These are phyloP conservation scores for Ernsta delagoae DNA, from an alignment of 2,888 invertebrate species.

Conservation along the genomic window DNA sequence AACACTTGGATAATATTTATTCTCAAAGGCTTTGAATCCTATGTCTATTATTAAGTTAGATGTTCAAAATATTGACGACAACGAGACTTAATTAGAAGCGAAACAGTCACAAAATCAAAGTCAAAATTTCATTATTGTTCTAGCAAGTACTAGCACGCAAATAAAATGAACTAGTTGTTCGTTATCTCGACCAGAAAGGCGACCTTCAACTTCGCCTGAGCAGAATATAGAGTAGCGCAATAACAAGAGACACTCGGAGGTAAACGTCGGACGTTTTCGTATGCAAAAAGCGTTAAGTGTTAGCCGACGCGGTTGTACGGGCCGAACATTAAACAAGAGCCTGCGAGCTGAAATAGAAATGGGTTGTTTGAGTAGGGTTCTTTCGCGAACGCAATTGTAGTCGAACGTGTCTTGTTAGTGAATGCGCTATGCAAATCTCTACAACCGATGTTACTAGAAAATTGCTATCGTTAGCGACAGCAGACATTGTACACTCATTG, in stretches of 20 bases:
- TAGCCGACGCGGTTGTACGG: constrained; percentile 82
- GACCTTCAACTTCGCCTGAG: constrained; percentile 76
- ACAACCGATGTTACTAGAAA: constrained; percentile 52
- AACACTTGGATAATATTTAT: too few species aligned
- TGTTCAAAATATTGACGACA: too few species aligned
- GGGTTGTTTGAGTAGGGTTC: constrained; percentile 84
- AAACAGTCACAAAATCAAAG: background rate
- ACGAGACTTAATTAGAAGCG: background rate
- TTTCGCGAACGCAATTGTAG: constrained; percentile 83
- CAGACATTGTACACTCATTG: constrained; percentile 43
- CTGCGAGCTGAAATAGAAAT: constrained; percentile 81
- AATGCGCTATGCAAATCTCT: constrained; percentile 79
- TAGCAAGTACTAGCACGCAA: constrained; percentile 3
- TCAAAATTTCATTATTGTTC: background rate
- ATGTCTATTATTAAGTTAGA: too few species aligned
- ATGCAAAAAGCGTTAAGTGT: constrained; percentile 85
- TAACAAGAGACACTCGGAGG: constrained; percentile 77
- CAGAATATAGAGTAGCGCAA: constrained; percentile 78
- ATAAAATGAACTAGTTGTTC: constrained; percentile 57
- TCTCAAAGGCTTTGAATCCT: too few species aligned
- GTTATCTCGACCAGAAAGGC: constrained; percentile 71
- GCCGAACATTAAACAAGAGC: constrained; percentile 83
- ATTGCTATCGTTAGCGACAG: constrained; percentile 56
- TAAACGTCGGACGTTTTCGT: constrained; percentile 77
- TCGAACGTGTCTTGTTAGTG: constrained; percentile 83